Conservation (phyloP, 2,888 invertebrate species). For the Caenorhabditis imperialis region DNA sequence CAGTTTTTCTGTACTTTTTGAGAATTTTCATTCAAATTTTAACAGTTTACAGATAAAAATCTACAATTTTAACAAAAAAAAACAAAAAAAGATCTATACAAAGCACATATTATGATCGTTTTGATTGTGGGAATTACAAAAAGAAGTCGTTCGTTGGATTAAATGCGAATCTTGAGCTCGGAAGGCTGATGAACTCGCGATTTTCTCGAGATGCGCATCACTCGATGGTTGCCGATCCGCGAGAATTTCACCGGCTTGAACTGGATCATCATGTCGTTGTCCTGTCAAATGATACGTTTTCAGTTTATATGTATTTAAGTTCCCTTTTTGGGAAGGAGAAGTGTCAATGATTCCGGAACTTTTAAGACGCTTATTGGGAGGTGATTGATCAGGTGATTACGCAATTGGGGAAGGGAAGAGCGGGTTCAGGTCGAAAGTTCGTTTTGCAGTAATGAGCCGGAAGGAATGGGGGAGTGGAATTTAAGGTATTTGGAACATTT, state of each 20-base stretch:
- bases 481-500: too few relatives aligned
- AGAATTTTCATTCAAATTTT: too few relatives aligned
- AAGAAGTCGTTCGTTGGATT: too few relatives aligned
- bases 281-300: slow-evolving; percentile 14
- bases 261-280: slow-evolving; percentile 55
- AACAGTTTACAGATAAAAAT: neutral
- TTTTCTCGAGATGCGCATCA: slow-evolving; percentile 12
- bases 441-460: too few relatives aligned
- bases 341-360: neutral
- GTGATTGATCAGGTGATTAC: neutral
- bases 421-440: too few relatives aligned
- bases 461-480: too few relatives aligned
- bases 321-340: neutral
- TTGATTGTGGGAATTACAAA: too few relatives aligned
- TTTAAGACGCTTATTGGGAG: neutral
- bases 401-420: too few relatives aligned
- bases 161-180: slow-evolving; percentile 23
- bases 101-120: slow-evolving; percentile 21
- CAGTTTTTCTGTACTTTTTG: too few relatives aligned
- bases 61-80: too few relatives aligned
- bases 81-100: slow-evolving; percentile 5
- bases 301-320: neutral
- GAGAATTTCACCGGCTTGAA: slow-evolving; percentile 55
- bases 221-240: slow-evolving; percentile 30
- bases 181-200: slow-evolving; percentile 18